phyloP scores from a whole-genome alignment of 2,113 vertebrate species.

The Elaphurus davidianus region DNA sequence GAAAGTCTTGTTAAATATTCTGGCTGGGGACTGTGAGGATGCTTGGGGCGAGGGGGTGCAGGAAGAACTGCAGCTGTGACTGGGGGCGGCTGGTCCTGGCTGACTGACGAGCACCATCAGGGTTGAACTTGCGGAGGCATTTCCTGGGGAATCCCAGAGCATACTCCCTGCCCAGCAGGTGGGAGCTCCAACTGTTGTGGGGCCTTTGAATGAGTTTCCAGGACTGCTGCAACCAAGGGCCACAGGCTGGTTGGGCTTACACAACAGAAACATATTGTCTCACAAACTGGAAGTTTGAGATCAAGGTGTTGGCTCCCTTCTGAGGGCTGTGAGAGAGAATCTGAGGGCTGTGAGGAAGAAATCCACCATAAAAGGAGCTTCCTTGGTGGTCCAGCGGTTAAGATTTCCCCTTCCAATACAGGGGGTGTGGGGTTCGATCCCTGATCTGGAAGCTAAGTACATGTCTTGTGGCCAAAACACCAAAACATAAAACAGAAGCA shows the following conservation, averaged over 20 bases:
- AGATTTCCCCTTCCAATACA: neutral
- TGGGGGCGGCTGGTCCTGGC: neutral
- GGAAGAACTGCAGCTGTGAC: neutral
- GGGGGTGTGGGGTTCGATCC: neutral
- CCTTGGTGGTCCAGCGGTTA: neutral
- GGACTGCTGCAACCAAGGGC: too few relatives aligned
- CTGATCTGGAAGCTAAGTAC: neutral
- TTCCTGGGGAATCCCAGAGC: neutral
- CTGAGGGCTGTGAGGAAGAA: neutral
- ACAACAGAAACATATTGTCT: neutral
- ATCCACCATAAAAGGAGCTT: neutral
- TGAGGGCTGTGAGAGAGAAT: neutral
- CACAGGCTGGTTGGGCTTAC: neutral
- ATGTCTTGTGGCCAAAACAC: neutral
- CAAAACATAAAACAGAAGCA: neutral
- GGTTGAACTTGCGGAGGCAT: neutral
- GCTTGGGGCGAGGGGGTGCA: fast-evolving
- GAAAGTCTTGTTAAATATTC: neutral
- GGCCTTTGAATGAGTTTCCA: neutral
- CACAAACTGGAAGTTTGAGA: neutral
- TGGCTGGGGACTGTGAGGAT: neutral
- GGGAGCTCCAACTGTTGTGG: too few relatives aligned
- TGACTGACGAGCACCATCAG: neutral
- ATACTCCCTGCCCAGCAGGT: neutral
- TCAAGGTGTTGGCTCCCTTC: neutral